Base-by-base conservation (phyloP, 1,140 invertebrate genomes). In the Nixonia krombeini region DNA sequence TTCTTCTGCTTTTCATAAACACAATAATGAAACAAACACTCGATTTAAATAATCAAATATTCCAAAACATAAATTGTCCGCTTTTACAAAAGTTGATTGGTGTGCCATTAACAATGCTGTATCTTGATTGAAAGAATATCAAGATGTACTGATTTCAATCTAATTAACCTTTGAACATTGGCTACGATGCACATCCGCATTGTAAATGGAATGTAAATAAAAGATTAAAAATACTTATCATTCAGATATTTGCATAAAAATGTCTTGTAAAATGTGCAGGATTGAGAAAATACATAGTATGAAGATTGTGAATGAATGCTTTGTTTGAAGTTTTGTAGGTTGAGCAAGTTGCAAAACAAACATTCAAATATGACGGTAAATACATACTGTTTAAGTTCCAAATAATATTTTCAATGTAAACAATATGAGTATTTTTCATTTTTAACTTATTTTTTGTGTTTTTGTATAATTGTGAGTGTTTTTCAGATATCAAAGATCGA, bases 341-440 rank as follows among this genome's bases (percentile, higher is more conserved):
- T n/a, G n/a, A n/a, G n/a, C n/a, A n/a, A n/a, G n/a, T n/a, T 5
- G 29, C 10, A 18, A 44, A 15, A 45, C 12, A 23, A 13, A 13
- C 1, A 12, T 21, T 25, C 17, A 29, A 55, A 35, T n/a, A 55
- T 55, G 51, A 53, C 51, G 7, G 51, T 53, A 40, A 53, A 40
- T 41, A 7, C 15, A 26, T 25, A 13, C 13, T 21, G 8, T 21
- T 35, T n/a, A n/a, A n/a, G n/a, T n/a, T n/a, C n/a, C n/a, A n/a
- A n/a, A 31, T 31, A 31, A 31, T 31, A n/a, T 31, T 31, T n/a
- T 8, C 3, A n/a, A 31, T 31, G 6, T 9, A 37, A 10, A 1
- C 18, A 25, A 49, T 5, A 25, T 25, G 18, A 29, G n/a, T 26
- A 13, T 26, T 45, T 29, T 1, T 44, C 23, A n/a, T n/a, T n/a